phyloP scores from a whole-genome alignment of 1,140 invertebrate genomes.

The Oryctes rhinoceros region DNA sequence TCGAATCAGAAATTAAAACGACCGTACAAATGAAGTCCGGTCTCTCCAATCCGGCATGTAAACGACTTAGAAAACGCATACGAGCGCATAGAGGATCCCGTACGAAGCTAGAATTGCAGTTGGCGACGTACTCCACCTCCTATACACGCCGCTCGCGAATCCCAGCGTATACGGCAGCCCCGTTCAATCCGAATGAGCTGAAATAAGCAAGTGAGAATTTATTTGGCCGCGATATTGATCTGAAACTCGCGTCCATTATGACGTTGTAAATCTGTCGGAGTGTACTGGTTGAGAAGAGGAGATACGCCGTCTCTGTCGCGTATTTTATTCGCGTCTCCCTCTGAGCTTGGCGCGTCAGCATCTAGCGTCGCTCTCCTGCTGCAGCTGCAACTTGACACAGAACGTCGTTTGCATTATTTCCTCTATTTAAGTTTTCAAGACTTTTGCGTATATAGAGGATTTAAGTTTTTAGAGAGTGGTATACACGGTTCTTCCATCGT shows the following conservation, averaged over 20 bases:
- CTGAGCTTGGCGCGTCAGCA: not conserved
- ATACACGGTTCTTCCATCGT: not conserved
- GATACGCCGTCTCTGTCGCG: not conserved
- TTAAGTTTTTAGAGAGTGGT: slow-evolving; percentile 12
- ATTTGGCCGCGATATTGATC: slow-evolving; percentile 35
- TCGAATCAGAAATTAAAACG: slow-evolving; percentile 12
- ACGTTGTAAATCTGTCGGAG: slow-evolving; percentile 34
- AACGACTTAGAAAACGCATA: not conserved
- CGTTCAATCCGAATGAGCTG: slow-evolving; percentile 26
- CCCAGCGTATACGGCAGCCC: not conserved
- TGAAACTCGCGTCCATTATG: slow-evolving; percentile 36
- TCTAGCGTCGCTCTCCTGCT: not conserved
- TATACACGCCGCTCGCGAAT: no score
- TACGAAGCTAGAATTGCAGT: no score
- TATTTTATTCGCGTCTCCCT: not conserved
- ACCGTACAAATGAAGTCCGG: not conserved
- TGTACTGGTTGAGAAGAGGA: slow-evolving; percentile 27
- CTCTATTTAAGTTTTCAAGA: slow-evolving; percentile 11
- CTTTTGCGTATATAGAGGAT: slow-evolving; percentile 23
- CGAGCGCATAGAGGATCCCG: no score
- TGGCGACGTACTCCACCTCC: no score
- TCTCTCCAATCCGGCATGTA: not conserved
- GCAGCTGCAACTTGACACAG: slow-evolving; percentile 33
- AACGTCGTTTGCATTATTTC: slow-evolving; percentile 29
- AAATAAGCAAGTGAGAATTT: slow-evolving; percentile 37